Base-by-base conservation (phyloP, 2,797 vertebrate genomes). In the Eospalax fontanierii region DNA sequence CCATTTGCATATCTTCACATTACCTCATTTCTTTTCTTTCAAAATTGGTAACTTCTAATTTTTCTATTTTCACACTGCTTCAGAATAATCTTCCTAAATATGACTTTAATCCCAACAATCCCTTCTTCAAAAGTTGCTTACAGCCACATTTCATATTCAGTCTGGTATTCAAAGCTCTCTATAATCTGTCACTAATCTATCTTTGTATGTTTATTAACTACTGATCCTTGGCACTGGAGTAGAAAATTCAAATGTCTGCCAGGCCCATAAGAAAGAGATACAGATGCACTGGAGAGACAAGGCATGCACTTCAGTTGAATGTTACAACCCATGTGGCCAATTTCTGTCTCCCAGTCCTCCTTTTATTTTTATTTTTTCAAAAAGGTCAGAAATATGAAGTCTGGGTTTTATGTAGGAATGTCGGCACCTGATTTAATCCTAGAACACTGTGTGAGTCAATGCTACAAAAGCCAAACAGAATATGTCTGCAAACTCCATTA, bases 1-100 rank as follows among this genome's bases (percentile, higher is more conserved):
- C 21, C 21, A 61, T 63, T 28, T 84, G 65, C 46, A 8, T 61
- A 75, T 57, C 33, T 46, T 30, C 38, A 82, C 0, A 65, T 2
- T 10, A 82, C 21, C 21, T 50, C 75, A 90, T 57, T 50, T 85
- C 82, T 70, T 22, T 50, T 50, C 43, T 35, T 35, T 90, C 75
- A 74, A 89, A 95, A 89, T 35, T n/a, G 14, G 35, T 54, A 63
- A 75, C 11, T 40, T 85, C 50, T 83, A 90, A 80, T 35, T 40
- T 87, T 50, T 87, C 16, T 70, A 30, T 76, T 92, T 95, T 78
- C 46, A 76, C 24, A 57, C 40, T 59, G 38, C 19, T 46, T 35
- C 63, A 91, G 84, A 87, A 90, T 70, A 79, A 79, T 87, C 70
- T 46, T 95, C 70, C 24, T 73, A 87, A 90, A n/a, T 40, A 94